Evolutionary conservation across 2,888 invertebrate species (phyloP), one percentile per base, ranked within the genome.

Genomic region (Drosophila acutilabella): DNA sequence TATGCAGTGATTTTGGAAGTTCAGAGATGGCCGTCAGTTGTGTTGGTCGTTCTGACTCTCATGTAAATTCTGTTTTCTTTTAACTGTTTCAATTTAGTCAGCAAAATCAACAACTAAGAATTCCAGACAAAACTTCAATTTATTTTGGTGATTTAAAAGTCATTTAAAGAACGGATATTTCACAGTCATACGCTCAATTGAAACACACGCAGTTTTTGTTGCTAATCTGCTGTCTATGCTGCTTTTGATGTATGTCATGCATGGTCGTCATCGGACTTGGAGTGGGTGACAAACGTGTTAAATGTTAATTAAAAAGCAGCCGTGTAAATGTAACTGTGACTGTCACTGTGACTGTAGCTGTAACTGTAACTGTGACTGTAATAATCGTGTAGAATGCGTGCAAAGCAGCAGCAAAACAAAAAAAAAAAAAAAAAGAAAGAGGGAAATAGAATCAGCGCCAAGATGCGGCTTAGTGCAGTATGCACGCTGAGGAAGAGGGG

Each of bases 261-360:
- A 78, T 77, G 72, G 36, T 56, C 70, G 57, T 20, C 64, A 53
- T 53, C 45, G 40, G 40, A 56, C 47, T 13, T 56, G 59, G 59
- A 64, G 57, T 52, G 68, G 51, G 38, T 30, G 38, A 52, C 64
- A 51, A 69, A 80, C 75, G 83, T 83, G 83, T 83, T 83, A 83
- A 88, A 88, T 83, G 83, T 82, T 88, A 83, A 83, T 83, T 83
- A 88, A 83, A 88, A 83, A 83, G 83, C 75, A 80, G 69, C 75
- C 59, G 54, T 71, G 60, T 56, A 78, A 60, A 45, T 70, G 62
- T 64, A 33, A 73, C 69, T 52, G 60, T 62, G 14, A 48, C 48
- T 53, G 40, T 14, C 8, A 18, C 53, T 50, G 50, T 40, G 8
- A 26, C 20, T 66, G 62, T 59, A 14, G 8, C 47, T 30, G 8